Percentiles rank a stretch among this genome's conserved stretches.
Conservation (phyloP, 2,888 invertebrate genomes). For the Pycnomerus fuliginosus region DNA sequence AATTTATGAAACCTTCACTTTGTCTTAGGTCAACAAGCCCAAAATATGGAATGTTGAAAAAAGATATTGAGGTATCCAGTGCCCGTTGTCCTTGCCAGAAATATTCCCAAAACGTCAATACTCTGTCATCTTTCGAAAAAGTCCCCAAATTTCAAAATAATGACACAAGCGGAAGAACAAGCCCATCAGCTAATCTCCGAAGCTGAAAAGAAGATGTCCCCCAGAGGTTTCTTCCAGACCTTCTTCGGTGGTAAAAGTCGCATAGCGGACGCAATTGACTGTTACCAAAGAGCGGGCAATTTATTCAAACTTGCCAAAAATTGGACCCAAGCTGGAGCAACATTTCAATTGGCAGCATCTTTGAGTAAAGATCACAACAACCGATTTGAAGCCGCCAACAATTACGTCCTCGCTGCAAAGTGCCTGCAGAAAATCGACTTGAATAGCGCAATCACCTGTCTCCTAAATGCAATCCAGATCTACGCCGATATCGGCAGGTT, state of each 20-base stretch:
- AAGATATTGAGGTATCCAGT: no score
- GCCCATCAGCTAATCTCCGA: constrained; percentile 53
- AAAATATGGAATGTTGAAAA: no score
- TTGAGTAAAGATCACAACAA: constrained; percentile 81
- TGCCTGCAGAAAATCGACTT: constrained; percentile 84
- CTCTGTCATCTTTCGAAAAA: no score
- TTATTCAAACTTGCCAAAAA: constrained; percentile 97
- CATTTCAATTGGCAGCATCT: constrained; percentile 86
- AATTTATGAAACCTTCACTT: no score
- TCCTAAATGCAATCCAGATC: constrained; percentile 90
- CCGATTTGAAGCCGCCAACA: constrained; percentile 89
- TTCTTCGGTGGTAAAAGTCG: constrained; percentile 80
- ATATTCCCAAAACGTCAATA: no score
- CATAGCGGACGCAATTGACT: constrained; percentile 85
- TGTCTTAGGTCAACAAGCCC: no score
- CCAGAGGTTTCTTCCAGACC: constrained; percentile 83
- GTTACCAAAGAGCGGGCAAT: constrained; percentile 92
- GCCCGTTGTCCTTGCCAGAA: no score
- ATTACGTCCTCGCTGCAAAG: constrained; percentile 92
- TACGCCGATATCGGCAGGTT: constrained; percentile 93
- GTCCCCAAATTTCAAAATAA: no score
- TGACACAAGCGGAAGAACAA: constrained; percentile 9
- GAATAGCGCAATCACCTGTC: constrained; percentile 83
- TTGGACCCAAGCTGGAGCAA: constrained; percentile 90
- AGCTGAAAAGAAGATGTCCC: constrained; percentile 88